Evolutionary conservation across 1,140 invertebrate species (phyloP).

Genomic region (Arctopsyche grandis): DNA sequence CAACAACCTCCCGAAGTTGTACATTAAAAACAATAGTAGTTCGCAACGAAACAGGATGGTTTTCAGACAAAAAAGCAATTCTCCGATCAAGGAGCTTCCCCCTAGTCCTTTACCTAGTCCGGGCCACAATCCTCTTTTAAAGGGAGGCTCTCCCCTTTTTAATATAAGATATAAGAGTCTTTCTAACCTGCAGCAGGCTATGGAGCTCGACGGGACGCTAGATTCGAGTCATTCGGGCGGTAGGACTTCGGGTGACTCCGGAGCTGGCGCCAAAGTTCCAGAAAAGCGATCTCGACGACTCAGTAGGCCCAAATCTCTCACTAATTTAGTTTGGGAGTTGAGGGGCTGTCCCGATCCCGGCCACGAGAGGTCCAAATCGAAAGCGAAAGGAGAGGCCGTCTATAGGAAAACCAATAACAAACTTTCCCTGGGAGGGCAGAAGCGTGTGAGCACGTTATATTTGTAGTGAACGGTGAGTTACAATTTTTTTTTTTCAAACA

Average conservation of each 20-base stretch:
- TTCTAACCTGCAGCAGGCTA: conserved; percentile 80
- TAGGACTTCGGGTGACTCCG: conserved; percentile 84
- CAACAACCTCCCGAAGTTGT: conserved; percentile 73
- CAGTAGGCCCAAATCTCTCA: conserved; percentile 82
- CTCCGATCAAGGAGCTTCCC: conserved; percentile 76
- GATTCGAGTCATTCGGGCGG: conserved; percentile 90
- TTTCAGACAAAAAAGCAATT: conserved; percentile 77
- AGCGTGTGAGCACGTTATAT: conserved; percentile 65
- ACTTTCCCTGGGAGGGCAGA: conserved; percentile 64
- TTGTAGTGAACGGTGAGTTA: conserved; percentile 57
- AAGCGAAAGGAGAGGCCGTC: conserved; percentile 68
- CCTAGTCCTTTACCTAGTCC: conserved; percentile 70
- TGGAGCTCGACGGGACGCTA: conserved; percentile 83
- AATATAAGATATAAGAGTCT: conserved; percentile 86
- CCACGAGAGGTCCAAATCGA: conserved; percentile 69
- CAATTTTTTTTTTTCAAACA: not conserved
- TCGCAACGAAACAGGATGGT: conserved; percentile 73
- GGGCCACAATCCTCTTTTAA: conserved; percentile 65
- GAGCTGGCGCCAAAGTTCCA: conserved; percentile 79
- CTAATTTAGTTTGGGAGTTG: conserved; percentile 87
- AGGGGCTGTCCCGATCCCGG: conserved; percentile 68
- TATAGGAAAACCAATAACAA: conserved; percentile 64
- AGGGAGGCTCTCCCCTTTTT: conserved; percentile 81
- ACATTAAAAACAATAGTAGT: conserved; percentile 78
- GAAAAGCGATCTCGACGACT: conserved; percentile 82